phyloP scores from a whole-genome alignment of 2,888 invertebrate genomes.

The Xylophagus ater region DNA sequence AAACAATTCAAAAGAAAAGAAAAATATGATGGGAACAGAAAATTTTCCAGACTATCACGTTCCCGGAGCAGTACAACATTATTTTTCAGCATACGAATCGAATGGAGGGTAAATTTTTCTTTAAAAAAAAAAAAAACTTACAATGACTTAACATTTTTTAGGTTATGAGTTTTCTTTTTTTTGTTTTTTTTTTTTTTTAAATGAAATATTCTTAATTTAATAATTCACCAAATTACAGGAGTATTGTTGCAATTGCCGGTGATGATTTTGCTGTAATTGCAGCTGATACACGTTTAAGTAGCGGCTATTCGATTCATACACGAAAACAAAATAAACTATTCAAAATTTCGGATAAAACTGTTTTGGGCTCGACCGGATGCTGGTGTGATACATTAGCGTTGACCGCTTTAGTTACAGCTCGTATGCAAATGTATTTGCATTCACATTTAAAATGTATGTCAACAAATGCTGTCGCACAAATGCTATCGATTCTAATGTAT shows the following conservation, averaged over 20 bases:
- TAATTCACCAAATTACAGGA: conserved; percentile 53
- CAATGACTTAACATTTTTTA: too few relatives aligned
- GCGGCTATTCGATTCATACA: conserved; percentile 83
- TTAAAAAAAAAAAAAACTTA: conserved; percentile 11
- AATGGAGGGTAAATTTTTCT: conserved; percentile 57
- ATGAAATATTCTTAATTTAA: too few relatives aligned
- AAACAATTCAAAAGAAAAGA: too few relatives aligned
- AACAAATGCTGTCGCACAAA: conserved; percentile 86
- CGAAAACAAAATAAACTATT: conserved; percentile 83
- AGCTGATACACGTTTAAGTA: conserved; percentile 86
- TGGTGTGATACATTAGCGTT: conserved; percentile 95
- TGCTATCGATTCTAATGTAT: conserved; percentile 92
- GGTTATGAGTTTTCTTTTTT: too few relatives aligned
- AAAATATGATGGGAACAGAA: too few relatives aligned
- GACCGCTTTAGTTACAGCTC: conserved; percentile 68
- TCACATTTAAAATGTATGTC: conserved; percentile 89
- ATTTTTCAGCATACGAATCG: conserved; percentile 59
- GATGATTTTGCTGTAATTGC: conserved; percentile 91
- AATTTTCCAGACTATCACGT: conserved; percentile 36
- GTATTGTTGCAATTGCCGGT: conserved; percentile 90
- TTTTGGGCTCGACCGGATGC: conserved; percentile 91
- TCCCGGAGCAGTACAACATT: conserved; percentile 39
- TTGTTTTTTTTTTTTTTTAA: too few relatives aligned
- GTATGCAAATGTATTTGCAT: conserved; percentile 91
- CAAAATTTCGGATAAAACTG: conserved; percentile 65